These are phyloP conservation scores for Phenganax stokvisi DNA, from an alignment of 92 coral and sea anemone genomes.

Conservation along the genomic window DNA sequence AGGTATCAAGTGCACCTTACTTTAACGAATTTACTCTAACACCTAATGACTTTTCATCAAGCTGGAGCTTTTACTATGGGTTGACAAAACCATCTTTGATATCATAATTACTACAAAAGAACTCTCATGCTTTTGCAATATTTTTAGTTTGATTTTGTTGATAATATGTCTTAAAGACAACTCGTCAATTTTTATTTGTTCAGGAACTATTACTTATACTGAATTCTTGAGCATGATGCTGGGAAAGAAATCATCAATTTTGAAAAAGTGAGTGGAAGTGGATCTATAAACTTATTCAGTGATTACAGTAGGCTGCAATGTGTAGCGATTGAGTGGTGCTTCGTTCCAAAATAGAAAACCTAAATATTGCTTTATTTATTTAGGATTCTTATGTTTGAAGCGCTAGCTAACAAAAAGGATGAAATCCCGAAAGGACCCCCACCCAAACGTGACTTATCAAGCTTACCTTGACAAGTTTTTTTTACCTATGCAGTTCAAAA, in stretches of 20 bases:
- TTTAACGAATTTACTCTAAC: neutral
- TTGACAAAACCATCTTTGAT: no score
- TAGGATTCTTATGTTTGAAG: conserved; percentile 88
- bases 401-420: conserved; percentile 67
- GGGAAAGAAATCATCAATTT: conserved; percentile 80
- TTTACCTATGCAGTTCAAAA: no score
- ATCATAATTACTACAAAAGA: no score
- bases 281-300: neutral
- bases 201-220: conserved; percentile 76
- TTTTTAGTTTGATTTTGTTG: no score
- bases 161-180: neutral
- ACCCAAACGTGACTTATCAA: conserved; percentile 84
- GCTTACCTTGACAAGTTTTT: conserved; percentile 60
- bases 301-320: neutral
- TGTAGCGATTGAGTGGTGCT: no score
- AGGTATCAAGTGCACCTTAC: conserved; percentile 43
- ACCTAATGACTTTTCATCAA: neutral
- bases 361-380: neutral
- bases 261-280: conserved; percentile 70
- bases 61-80: no score
- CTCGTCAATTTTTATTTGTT: neutral
- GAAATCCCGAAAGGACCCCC: conserved; percentile 59
- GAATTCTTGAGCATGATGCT: conserved; percentile 95
- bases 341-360: neutral
- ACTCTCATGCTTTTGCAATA: no score